Evolutionary conservation across 2,797 vertebrate species (phyloP), one percentile per base, ranked within the genome.

Genomic region (Phoxinus dragarum): DNA sequence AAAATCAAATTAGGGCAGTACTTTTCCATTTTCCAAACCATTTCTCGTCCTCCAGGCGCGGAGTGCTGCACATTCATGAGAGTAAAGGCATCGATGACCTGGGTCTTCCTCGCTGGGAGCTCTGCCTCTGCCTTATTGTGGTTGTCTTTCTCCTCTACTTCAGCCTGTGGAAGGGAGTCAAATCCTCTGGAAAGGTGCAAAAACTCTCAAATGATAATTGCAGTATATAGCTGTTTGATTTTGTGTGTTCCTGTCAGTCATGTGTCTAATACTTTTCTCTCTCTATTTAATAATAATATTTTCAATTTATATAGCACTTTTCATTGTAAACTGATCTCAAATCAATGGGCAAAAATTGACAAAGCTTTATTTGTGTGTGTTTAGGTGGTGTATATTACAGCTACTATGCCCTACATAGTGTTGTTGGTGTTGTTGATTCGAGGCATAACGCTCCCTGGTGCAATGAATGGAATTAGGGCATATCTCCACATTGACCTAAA

Each of bases 121-220:
- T 99, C 66, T 84, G 91, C 21, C 89, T 99, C 84, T 99, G 98
- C 88, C 96, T 99, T 54, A 89, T 98, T 49, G 93, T 95, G 40
- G 97, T 99, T 14, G 94, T 99, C 73, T 93, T 99, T 88, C 95
- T 98, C 89, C 95, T 99, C 86, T 99, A 97, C 93, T 99, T 99
- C 92, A 99, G 98, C 91, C 94, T 99, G 80, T 99, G 98, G 98
- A 99, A 99, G 95, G 98, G 98, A 1, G 98, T 99, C 91, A 99
- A 99, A 93, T 99, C 98, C 3, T 99, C 98, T 3, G 98, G 98
- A 91, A 99, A 99, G 98, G 98, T 99, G 96, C 82, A 88, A 77
- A 40, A 68, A 21, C n/a, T 42, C 44, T 40, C 14, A 49, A 76
- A 76, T 3, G 4, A 84, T 47, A 49, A 23, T 80, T 68, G 7